These are phyloP conservation scores for Scophthalmus maximus DNA, from an alignment of 2,113 vertebrate genomes.

Conservation along the genomic window DNA sequence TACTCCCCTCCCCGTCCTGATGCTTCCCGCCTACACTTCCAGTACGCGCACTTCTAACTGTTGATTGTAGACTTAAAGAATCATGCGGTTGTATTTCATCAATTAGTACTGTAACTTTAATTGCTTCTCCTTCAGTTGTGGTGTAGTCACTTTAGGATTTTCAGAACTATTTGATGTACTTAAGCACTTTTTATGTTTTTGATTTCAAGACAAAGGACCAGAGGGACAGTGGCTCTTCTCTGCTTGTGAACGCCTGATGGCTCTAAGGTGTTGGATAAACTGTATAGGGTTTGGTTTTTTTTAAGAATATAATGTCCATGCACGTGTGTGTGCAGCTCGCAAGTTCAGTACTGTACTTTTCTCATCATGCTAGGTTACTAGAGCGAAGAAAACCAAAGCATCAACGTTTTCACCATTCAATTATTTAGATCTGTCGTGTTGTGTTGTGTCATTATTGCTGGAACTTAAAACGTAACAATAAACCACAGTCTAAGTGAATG, in stretches of 20 bases:
- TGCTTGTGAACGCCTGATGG: constrained; percentile 72
- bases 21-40: constrained; percentile 51
- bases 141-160: constrained; percentile 61
- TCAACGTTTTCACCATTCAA: constrained; percentile 47
- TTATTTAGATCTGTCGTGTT: constrained; percentile 50
- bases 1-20: constrained; percentile 41
- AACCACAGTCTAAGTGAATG: constrained; percentile 41
- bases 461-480: constrained; percentile 66
- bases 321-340: constrained; percentile 70
- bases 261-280: constrained; percentile 74
- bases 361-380: constrained; percentile 47
- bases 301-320: constrained; percentile 59
- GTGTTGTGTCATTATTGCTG: constrained; percentile 65
- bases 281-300: constrained; percentile 55
- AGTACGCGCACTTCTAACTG: constrained; percentile 50
- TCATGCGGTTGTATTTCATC: constrained; percentile 40
- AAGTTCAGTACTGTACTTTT: constrained; percentile 56
- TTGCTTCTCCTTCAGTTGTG: constrained; percentile 50
- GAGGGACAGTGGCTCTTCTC: constrained; percentile 75
- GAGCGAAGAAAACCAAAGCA: constrained; percentile 68
- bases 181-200: constrained; percentile 57
- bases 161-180: constrained; percentile 51
- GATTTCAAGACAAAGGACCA: constrained; percentile 74
- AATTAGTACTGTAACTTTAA: constrained; percentile 62
- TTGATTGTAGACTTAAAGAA: constrained; percentile 56